Conservation (phyloP, 2,113 vertebrate species). For the Upupa epops region DNA sequence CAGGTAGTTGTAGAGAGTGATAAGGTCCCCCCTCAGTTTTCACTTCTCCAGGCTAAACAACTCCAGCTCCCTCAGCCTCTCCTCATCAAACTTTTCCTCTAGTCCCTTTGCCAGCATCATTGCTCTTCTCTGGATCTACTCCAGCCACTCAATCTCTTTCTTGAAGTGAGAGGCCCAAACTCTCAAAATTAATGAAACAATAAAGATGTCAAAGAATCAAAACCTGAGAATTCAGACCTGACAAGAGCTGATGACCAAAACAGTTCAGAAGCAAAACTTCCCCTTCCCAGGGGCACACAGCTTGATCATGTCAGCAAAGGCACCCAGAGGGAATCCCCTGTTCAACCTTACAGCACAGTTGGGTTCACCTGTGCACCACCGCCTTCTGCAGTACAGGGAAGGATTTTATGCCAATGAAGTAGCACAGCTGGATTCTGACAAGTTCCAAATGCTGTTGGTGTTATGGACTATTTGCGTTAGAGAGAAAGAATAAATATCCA, state of each 20-base stretch:
- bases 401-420: not conserved
- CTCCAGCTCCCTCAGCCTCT: too few species aligned
- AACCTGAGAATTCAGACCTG: not conserved
- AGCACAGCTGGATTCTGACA: not conserved
- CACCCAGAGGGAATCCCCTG: not conserved
- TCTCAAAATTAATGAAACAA: not conserved
- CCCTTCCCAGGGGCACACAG: not conserved
- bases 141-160: too few species aligned
- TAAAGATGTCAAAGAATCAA: not conserved
- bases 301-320: not conserved
- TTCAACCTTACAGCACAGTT: not conserved
- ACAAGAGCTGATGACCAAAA: not conserved
- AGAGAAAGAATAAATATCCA: not conserved
- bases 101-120: too few species aligned
- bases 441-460: not conserved
- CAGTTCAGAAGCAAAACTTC: not conserved
- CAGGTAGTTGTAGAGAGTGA: too few species aligned
- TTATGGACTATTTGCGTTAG: not conserved
- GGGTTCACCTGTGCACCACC: not conserved
- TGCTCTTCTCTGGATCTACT: too few species aligned
- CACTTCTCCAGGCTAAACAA: too few species aligned
- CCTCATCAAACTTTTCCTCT: too few species aligned
- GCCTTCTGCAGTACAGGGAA: rapidly evolving
- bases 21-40: too few species aligned
- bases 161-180: too few species aligned